Evolutionary conservation across 2,113 vertebrate species (phyloP).

Genomic region (Sorex araneus): DNA sequence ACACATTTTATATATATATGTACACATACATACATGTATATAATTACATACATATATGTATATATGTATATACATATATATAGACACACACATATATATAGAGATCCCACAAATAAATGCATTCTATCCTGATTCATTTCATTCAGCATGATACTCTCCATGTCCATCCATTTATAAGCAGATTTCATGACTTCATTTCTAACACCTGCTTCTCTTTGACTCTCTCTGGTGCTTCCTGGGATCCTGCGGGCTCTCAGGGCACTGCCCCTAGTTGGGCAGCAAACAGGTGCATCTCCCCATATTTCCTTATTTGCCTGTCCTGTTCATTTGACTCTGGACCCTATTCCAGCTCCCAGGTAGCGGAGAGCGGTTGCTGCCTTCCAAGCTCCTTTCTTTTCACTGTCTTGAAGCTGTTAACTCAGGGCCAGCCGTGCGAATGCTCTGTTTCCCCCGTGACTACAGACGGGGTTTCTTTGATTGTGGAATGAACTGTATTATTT

Average conservation of each 20-base stretch:
- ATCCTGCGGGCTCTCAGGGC: background rate
- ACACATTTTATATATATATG: no score
- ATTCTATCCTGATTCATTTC: no score
- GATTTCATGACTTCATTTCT: no score
- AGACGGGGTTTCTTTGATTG: background rate
- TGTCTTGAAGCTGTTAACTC: background rate
- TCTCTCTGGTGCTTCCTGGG: background rate
- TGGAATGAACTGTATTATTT: conserved; percentile 65
- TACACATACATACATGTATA: no score
- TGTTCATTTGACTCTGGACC: background rate
- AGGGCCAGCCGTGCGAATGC: background rate
- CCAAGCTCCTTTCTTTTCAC: background rate
- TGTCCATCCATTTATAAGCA: no score
- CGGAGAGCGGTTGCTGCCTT: background rate
- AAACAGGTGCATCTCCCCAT: background rate
- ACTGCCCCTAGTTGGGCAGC: background rate
- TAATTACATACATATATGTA: no score
- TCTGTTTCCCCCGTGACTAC: background rate
- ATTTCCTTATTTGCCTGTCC: background rate
- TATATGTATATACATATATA: no score
- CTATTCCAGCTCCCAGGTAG: background rate
- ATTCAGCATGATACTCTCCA: no score
- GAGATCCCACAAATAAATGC: no score
- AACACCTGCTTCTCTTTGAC: no score
- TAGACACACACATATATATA: no score